These are phyloP conservation scores for Hetaerina titia DNA, from an alignment of 2,888 invertebrate genomes.

Conservation along the genomic window DNA sequence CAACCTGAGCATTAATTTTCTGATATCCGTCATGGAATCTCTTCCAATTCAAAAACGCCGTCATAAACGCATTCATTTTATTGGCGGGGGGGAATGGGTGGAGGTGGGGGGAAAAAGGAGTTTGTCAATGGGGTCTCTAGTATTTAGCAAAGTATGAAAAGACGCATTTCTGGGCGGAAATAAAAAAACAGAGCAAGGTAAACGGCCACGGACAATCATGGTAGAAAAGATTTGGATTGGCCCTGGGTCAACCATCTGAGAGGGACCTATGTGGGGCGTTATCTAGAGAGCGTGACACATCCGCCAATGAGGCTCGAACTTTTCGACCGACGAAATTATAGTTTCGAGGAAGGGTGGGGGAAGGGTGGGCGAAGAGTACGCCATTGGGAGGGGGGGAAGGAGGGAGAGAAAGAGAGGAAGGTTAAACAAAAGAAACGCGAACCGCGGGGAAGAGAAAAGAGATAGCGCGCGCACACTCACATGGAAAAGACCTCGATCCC, in stretches of 20 bases:
- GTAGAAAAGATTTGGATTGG: not conserved
- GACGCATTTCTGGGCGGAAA: not conserved
- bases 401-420: no score
- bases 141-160: not conserved
- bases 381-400: no score
- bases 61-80: not conserved
- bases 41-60: not conserved
- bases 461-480: not conserved
- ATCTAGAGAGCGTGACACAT: not conserved
- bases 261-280: not conserved
- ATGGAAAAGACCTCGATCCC: conserved; percentile 16
- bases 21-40: not conserved
- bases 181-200: not conserved
- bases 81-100: not conserved
- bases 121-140: not conserved
- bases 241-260: not conserved
- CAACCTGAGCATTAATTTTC: not conserved
- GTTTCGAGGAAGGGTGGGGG: not conserved
- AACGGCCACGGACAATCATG: not conserved
- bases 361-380: no score
- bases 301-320: conserved; percentile 30
- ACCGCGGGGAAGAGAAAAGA: not conserved
- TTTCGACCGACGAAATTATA: conserved; percentile 23
- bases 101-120: not conserved
- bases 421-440: conserved; percentile 41